Base-by-base conservation (phyloP, 1,140 invertebrate species). In the Ptiloglossa arizonensis region DNA sequence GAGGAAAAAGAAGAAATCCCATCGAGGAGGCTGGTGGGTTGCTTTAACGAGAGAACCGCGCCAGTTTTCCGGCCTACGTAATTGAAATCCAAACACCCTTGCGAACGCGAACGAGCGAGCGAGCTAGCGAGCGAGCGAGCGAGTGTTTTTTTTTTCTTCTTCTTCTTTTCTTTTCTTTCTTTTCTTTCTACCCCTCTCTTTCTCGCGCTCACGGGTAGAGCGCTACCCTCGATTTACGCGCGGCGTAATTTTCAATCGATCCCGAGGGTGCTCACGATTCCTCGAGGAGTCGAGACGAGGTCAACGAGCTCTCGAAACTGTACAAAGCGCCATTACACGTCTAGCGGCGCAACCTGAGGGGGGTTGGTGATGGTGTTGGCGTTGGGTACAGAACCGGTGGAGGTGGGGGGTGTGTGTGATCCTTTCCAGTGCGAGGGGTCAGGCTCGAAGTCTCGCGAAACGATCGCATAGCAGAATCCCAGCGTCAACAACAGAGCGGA, bases 71-170 rank as follows among this genome's bases (percentile, higher is more conserved):
- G 66, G 44, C 73, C 64, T 59, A 60, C 64, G 41, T 50, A 76
- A 76, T 76, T 60, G 73, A 76, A 69, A 76, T 50, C 44, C 73
- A 19, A 76, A 69, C 54, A 59, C 27, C 63, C 17, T 75, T 57
- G 48, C n/a, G n/a, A n/a, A n/a, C n/a, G n/a, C n/a, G n/a, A n/a
- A n/a, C n/a, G n/a, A n/a, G n/a, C n/a, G n/a, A n/a, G n/a, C n/a
- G n/a, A n/a, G n/a, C n/a, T n/a, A n/a, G n/a, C n/a, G n/a, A n/a
- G n/a, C n/a, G n/a, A n/a, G n/a, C n/a, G 3, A 32, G 17, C 38
- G 19, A 2, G 22, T 0, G 1, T 17, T 54, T 22, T 1, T 13
- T 59, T 27, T 48, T 1, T 41, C 15, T 29, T 6, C 4, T 59
- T 27, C 38, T 1, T 41, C 15, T 29, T 6, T 2, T 19, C 11